Evolutionary conservation across 2,888 invertebrate species (phyloP).

Genomic region (Norana najaformis): DNA sequence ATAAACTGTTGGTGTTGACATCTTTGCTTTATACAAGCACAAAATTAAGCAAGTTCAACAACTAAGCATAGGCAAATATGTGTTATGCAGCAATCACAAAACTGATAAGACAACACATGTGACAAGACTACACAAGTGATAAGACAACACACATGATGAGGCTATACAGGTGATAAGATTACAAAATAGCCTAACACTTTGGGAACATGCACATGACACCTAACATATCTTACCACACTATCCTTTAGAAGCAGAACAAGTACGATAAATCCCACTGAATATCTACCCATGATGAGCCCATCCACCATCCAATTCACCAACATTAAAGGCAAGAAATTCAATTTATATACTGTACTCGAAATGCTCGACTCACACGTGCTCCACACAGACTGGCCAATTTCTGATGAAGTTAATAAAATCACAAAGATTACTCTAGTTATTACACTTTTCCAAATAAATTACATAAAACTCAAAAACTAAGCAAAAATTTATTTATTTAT

Average conservation of each 20-base stretch:
- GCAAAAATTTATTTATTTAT: no score
- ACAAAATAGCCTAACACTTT: no score
- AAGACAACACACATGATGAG: neutral
- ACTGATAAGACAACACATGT: neutral
- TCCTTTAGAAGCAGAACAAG: neutral
- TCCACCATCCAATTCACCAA: neutral
- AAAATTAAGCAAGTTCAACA: no score
- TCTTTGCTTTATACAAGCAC: no score
- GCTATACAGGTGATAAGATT: neutral
- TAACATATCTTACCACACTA: neutral
- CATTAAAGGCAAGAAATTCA: neutral
- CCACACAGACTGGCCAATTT: neutral
- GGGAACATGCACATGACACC: neutral
- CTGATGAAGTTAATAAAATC: neutral
- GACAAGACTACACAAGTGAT: neutral
- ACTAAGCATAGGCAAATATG: no score
- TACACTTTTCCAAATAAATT: neutral
- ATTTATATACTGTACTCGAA: slow-evolving; percentile 5
- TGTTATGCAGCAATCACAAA: no score
- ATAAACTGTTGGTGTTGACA: no score
- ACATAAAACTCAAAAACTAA: neutral
- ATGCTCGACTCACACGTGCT: neutral
- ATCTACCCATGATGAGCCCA: neutral
- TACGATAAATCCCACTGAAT: neutral
- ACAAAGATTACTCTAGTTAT: neutral